phyloP scores from a whole-genome alignment of 2,888 invertebrate species.

The Rhimphoctona megacephalus region DNA sequence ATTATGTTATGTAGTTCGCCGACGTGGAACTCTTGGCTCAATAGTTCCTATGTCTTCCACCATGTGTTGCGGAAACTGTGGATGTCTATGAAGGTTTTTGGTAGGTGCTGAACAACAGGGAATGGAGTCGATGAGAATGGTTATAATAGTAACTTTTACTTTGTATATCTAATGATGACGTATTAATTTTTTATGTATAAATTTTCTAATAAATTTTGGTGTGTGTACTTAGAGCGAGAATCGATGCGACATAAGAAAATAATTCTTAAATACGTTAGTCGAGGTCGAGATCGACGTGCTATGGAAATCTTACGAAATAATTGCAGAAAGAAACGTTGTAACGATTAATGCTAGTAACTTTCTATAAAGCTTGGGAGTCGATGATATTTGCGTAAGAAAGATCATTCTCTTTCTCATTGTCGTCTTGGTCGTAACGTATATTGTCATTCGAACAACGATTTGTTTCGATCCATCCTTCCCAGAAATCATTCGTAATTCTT shows the following conservation, averaged over 20 bases:
- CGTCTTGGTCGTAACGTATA: slow-evolving; percentile 8
- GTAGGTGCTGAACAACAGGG: neutral
- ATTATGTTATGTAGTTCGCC: slow-evolving; percentile 3
- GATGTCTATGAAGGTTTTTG: neutral
- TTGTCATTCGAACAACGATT: slow-evolving; percentile 27
- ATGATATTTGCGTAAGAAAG: slow-evolving; percentile 59
- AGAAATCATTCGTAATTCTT: slow-evolving; percentile 72
- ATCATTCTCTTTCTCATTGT: slow-evolving; percentile 59
- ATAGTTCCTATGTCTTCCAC: neutral
- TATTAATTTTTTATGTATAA: slow-evolving; percentile 16
- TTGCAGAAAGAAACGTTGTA: neutral
- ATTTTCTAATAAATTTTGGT: neutral
- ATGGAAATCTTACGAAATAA: neutral
- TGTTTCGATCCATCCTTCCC: slow-evolving; percentile 66
- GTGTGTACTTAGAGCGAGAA: neutral
- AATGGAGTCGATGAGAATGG: neutral
- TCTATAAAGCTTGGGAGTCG: slow-evolving; percentile 52
- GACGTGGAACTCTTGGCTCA: neutral
- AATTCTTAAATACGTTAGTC: neutral
- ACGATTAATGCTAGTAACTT: slow-evolving; percentile 1
- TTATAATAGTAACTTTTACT: neutral
- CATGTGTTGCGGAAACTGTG: neutral
- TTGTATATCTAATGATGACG: neutral
- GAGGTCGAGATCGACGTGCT: neutral
- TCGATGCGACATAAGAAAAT: neutral